Percentiles rank a stretch among this genome's conserved stretches.
phyloP scores from a whole-genome alignment of 1,140 invertebrate species.

The Parapsyche elsis region DNA sequence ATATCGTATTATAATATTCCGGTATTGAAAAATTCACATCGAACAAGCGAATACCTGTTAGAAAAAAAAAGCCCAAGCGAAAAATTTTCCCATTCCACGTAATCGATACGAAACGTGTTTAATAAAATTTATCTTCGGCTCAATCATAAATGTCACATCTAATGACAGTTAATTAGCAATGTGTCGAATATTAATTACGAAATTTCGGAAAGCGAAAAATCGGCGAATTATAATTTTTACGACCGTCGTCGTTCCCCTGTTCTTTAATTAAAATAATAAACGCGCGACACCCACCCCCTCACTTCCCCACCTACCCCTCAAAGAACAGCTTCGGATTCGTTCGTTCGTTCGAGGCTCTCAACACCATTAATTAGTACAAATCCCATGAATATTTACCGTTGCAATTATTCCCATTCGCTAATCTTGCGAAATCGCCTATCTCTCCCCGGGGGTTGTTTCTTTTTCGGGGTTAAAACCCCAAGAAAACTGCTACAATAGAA shows the following conservation, averaged over 20 bases:
- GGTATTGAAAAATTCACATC: no score
- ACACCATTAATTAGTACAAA: conserved; percentile 37
- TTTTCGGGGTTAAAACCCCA: background rate
- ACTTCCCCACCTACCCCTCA: background rate
- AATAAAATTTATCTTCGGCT: no score
- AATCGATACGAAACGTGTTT: no score
- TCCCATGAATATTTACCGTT: conserved; percentile 34
- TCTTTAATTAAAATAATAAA: conserved; percentile 36
- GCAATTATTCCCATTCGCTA: conserved; percentile 32
- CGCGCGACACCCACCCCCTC: background rate
- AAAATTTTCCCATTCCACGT: no score
- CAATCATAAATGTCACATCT: no score
- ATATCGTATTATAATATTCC: no score
- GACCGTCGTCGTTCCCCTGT: background rate
- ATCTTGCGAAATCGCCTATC: conserved; percentile 23
- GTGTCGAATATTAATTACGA: no score
- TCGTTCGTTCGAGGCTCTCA: background rate
- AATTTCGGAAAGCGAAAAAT: no score
- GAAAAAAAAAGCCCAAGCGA: no score
- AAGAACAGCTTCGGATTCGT: background rate
- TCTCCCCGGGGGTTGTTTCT: background rate
- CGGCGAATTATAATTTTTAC: background rate
- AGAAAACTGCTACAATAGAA: no score
- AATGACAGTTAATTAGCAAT: no score
- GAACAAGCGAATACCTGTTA: no score